Evolutionary conservation across 2,888 invertebrate species (phyloP).

Genomic region (Cryptus armator): DNA sequence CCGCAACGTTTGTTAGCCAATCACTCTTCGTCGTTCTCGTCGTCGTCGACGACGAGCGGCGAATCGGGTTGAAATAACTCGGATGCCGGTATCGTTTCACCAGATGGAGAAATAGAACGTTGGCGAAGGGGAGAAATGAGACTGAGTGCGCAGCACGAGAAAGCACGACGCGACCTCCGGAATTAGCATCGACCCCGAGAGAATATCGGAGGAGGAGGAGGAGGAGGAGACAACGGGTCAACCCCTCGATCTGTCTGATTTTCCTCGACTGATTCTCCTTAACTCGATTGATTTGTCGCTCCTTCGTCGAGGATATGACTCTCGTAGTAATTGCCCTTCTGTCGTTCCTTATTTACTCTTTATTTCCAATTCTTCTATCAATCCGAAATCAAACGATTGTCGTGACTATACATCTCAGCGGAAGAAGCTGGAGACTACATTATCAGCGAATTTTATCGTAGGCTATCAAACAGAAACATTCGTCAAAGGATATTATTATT

Average conservation of each 20-base stretch:
- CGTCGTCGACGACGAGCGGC: slow-evolving; percentile 36
- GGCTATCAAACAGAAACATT: too few species aligned
- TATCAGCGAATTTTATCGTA: too few species aligned
- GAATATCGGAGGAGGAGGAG: slow-evolving; percentile 52
- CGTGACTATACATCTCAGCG: too few species aligned
- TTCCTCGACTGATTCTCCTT: slow-evolving; percentile 11
- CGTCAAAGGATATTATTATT: neutral
- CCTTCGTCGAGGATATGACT: neutral
- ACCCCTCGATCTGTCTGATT: slow-evolving; percentile 21
- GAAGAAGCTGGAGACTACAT: too few species aligned
- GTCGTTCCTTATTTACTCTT: slow-evolving; percentile 53
- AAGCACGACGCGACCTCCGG: slow-evolving; percentile 75
- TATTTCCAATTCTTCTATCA: neutral
- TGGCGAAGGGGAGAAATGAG: neutral
- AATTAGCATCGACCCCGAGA: slow-evolving; percentile 75
- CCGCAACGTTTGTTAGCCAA: slow-evolving; percentile 56
- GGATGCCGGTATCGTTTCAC: slow-evolving; percentile 30
- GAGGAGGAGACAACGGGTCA: slow-evolving; percentile 31
- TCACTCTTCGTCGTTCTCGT: slow-evolving; percentile 43
- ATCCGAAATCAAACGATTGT: neutral
- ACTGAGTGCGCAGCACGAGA: slow-evolving; percentile 16
- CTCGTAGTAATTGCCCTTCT: slow-evolving; percentile 24
- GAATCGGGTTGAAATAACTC: slow-evolving; percentile 6
- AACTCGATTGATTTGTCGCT: slow-evolving; percentile 73
- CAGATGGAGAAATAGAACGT: slow-evolving; percentile 28